phyloP scores from a whole-genome alignment of 2,113 vertebrate genomes.

The Engraulis encrasicolus region DNA sequence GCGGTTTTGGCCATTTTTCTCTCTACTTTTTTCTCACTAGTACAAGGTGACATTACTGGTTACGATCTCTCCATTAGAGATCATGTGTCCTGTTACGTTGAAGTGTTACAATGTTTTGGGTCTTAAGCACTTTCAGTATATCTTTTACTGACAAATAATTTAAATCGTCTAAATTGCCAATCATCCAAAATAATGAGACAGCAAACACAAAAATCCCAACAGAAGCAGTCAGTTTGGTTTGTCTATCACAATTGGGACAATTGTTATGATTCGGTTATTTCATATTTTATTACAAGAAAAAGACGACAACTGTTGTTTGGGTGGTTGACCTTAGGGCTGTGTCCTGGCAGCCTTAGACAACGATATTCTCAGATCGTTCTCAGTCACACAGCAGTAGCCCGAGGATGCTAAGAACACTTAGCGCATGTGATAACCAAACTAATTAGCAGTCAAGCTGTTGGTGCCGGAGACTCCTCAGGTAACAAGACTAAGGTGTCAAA shows the following conservation, averaged over 20 bases:
- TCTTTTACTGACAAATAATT: too few species aligned
- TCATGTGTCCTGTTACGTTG: too few species aligned
- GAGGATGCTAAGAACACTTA: background rate
- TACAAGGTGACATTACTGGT: too few species aligned
- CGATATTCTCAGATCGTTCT: background rate
- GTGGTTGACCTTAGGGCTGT: background rate
- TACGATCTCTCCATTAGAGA: too few species aligned
- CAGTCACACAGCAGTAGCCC: background rate
- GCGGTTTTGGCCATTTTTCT: too few species aligned
- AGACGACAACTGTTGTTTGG: background rate
- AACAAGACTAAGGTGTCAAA: slow-evolving; percentile 1
- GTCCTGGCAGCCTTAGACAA: background rate
- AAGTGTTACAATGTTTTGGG: too few species aligned
- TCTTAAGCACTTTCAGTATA: too few species aligned
- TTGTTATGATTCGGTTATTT: background rate
- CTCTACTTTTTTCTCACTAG: background rate
- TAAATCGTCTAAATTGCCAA: background rate
- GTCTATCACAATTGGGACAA: too few species aligned
- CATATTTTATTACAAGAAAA: background rate
- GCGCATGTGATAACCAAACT: background rate
- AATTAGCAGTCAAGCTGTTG: slow-evolving; percentile 16
- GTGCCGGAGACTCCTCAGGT: background rate
- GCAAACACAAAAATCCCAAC: background rate
- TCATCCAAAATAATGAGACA: background rate
- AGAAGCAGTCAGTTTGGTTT: background rate